Evolutionary conservation across 2,797 vertebrate species (phyloP).

Genomic region (Acanthis flammea): DNA sequence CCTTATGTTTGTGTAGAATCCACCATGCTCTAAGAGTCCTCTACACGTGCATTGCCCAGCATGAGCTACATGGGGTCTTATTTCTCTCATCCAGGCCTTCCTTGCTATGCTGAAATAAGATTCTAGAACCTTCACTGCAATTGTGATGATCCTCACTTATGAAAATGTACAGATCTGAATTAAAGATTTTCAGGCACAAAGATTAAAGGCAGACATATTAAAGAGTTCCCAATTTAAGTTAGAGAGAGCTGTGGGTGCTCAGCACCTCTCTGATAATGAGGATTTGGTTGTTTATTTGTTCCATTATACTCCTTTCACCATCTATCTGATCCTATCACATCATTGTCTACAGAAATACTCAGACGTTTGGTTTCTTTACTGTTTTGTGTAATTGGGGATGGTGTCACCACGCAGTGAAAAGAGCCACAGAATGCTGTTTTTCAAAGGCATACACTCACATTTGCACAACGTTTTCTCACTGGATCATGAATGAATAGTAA

Average conservation of each 20-base stretch:
- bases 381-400: constrained; percentile 35
- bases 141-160: not conserved
- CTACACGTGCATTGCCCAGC: rapidly evolving
- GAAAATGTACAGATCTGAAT: constrained; percentile 12
- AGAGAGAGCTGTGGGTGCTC: not conserved
- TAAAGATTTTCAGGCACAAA: not conserved
- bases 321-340: constrained; percentile 34
- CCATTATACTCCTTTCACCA: constrained; percentile 32
- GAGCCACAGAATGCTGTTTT: constrained; percentile 40
- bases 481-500: constrained; percentile 25
- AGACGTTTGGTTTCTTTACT: constrained; percentile 22
- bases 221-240: not conserved
- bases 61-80: not conserved
- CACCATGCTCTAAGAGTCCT: not conserved
- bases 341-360: constrained; percentile 44
- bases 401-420: constrained; percentile 57
- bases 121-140: not conserved
- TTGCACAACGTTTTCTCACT: constrained; percentile 14
- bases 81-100: not conserved
- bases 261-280: not conserved
- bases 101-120: not conserved
- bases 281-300: constrained; percentile 51
- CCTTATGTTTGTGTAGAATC: not conserved
- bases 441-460: not conserved
- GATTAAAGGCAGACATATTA: constrained; percentile 1